Evolutionary conservation across 1,140 invertebrate species (phyloP), one percentile per base, ranked within the genome.

Genomic region (Drosophila bocki): DNA sequence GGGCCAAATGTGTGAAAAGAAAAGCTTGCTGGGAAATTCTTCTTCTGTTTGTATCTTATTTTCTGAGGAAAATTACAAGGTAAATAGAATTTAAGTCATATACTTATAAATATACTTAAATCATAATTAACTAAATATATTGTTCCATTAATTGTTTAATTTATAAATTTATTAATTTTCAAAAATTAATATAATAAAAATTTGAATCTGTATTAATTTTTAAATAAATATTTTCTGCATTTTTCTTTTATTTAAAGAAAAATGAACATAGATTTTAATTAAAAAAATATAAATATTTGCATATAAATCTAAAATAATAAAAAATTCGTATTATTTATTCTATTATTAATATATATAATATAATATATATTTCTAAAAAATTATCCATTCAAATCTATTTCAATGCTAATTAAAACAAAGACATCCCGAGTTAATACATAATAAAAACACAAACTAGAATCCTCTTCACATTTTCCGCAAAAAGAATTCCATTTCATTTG

Each of bases 401-500:
- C 12, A 37, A 15, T 15, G 33, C 33, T 17, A 54, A 54, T 54
- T 54, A 54, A 54, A 54, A 19, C 51, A 22, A 12, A 1, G 13
- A 8, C 13, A 2, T 19, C 12, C 7, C 12, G 4, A 22, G 51
- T 15, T 54, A 22, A 54, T 19, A 37, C 17, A 42, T 13, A 32
- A 64, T 22, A 42, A n/a, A 58, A 42, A 19, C 26, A 19, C 32
- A 0, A 22, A 22, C 33, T 8, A 39, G 17, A 0, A 41, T n/a
- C 8, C 37, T 35, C 32, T 64, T 17, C 17, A 29, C 11, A 6
- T 13, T 32, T 61, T 13, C 7, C 12, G 1, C 13, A 12, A 9
- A 45, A 19, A 50, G 12, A 56, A 76, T 67, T 58, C 61, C 53
- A 76, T 76, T 76, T 76, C 35, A 77, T 78, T 77, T 77, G 63